Conservation (phyloP, 2,797 vertebrate genomes). For the Lepidocolaptes lacrymiger region DNA sequence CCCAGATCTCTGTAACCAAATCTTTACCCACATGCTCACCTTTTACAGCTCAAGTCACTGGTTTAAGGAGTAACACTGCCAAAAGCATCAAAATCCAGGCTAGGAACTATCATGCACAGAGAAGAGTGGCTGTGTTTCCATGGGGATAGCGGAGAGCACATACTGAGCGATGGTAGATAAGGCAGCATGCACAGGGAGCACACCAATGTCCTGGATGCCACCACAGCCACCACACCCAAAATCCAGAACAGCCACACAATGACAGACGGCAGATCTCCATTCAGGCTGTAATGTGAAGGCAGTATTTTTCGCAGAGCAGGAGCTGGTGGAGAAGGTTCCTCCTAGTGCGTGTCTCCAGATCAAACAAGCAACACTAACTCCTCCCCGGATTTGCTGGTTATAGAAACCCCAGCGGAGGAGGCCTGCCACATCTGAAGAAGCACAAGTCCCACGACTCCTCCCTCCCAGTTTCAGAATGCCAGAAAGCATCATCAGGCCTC, state of each 20-base stretch:
- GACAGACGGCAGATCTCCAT: neutral
- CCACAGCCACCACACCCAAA: neutral
- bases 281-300: neutral
- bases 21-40: constrained; percentile 17
- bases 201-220: neutral
- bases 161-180: neutral
- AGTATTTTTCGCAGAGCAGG: neutral
- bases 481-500: neutral
- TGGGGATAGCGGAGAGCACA: constrained; percentile 2
- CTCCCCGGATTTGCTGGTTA: constrained; percentile 41
- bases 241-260: neutral
- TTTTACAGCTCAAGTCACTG: constrained; percentile 15
- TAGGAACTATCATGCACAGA: neutral
- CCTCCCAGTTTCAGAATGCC: neutral
- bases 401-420: neutral
- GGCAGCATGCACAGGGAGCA: neutral
- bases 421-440: neutral
- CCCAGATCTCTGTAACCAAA: neutral
- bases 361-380: constrained; percentile 1
- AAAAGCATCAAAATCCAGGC: constrained; percentile 10
- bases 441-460: constrained; percentile 1
- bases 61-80: constrained; percentile 7
- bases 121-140: constrained; percentile 34
- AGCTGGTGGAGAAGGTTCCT: neutral
- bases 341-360: neutral